Evolutionary conservation across 2,113 vertebrate genomes (phyloP).

Genomic region (Scolopax mira): DNA sequence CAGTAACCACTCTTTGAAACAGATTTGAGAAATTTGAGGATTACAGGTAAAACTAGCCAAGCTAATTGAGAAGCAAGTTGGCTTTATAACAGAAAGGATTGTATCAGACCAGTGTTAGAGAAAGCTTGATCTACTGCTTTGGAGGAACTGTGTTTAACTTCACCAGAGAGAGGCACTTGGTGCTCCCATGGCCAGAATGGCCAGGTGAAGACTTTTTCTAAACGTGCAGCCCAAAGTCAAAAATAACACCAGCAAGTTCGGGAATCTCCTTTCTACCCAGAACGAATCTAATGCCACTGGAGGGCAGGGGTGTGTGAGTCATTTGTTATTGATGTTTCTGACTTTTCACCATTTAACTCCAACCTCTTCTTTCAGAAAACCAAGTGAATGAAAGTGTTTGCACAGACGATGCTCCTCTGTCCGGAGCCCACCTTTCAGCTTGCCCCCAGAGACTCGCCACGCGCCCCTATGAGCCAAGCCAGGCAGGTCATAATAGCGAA

Average conservation of each 20-base stretch:
- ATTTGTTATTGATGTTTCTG: conserved; percentile 28
- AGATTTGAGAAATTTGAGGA: neutral
- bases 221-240: neutral
- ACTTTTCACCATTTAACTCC: neutral
- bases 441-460: neutral
- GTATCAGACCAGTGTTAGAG: neutral
- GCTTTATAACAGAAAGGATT: neutral
- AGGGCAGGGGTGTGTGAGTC: neutral
- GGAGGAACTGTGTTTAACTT: neutral
- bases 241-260: neutral
- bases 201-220: neutral
- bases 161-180: neutral
- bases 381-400: neutral
- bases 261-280: neutral
- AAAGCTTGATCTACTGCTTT: neutral
- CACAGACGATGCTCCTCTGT: neutral
- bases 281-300: neutral
- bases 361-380: conserved; percentile 38
- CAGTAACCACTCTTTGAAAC: neutral
- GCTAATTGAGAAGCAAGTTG: neutral
- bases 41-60: neutral
- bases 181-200: neutral
- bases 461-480: conserved; percentile 36
- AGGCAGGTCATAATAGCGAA: conserved; percentile 62
- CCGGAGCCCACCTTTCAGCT: neutral